Conservation (phyloP, 2,113 vertebrate species). For the Ciconia maguari region DNA sequence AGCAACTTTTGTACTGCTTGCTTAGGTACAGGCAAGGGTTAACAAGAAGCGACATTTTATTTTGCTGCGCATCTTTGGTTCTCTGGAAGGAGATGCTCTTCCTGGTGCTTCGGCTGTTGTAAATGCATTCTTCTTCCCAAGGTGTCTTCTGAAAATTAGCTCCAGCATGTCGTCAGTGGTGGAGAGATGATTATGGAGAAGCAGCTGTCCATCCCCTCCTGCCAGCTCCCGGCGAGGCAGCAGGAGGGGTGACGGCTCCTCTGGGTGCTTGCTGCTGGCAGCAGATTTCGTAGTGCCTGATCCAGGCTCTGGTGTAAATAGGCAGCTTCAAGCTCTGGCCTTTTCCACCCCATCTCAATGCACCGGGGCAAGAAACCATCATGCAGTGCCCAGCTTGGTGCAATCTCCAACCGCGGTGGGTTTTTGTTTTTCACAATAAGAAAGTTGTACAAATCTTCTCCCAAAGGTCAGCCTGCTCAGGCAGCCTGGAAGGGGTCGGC, state of each 20-base stretch:
- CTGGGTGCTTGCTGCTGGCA: conserved; percentile 55
- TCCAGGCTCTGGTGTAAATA: background rate
- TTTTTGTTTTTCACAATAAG: background rate
- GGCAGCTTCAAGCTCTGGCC: background rate
- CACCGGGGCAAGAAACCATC: background rate
- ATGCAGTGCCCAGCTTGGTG: background rate
- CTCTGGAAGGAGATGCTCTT: conserved; percentile 35
- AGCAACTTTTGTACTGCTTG: background rate
- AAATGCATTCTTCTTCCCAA: conserved; percentile 59
- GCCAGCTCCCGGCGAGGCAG: conserved; percentile 36
- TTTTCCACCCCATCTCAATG: background rate
- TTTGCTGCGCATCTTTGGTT: conserved; percentile 9
- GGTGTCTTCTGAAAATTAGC: conserved; percentile 51
- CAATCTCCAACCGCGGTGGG: rapidly evolving
- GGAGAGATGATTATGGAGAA: conserved; percentile 63
- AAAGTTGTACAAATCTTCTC: conserved; percentile 16
- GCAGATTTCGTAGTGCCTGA: background rate
- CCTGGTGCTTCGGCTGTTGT: conserved; percentile 17
- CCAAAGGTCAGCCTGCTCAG: background rate
- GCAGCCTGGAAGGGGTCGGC: conserved; percentile 17
- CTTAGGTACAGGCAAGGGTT: background rate
- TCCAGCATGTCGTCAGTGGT: conserved; percentile 20
- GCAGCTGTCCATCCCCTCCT: conserved; percentile 58
- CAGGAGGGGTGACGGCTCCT: conserved; percentile 37
- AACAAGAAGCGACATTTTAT: conserved; percentile 13